These are phyloP conservation scores for Brachymystax lenok DNA, from an alignment of 2,797 vertebrate genomes.

Conservation along the genomic window DNA sequence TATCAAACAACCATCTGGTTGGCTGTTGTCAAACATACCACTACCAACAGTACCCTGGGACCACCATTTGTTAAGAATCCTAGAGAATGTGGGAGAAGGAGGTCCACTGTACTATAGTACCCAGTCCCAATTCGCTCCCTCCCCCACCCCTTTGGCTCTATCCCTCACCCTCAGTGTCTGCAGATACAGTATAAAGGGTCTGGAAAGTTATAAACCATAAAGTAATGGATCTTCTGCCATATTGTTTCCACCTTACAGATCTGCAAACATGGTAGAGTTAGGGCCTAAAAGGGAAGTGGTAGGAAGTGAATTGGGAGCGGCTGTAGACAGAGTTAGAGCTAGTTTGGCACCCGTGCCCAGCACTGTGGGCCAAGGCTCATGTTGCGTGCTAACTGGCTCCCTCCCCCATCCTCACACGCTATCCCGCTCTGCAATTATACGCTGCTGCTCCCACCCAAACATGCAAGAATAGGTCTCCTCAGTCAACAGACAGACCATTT, in stretches of 20 bases:
- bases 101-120: not conserved
- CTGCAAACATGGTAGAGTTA: not conserved
- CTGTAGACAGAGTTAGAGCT: conserved; percentile 51
- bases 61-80: not conserved
- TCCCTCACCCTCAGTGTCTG: no score
- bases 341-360: conserved; percentile 67
- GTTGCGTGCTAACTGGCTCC: conserved; percentile 77
- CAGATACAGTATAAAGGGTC: no score
- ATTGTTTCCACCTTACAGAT: not conserved
- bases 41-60: not conserved
- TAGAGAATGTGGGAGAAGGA: not conserved
- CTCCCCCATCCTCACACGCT: conserved; percentile 73
- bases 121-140: not conserved
- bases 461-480: conserved; percentile 80
- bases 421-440: conserved; percentile 80
- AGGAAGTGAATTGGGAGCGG: conserved; percentile 65
- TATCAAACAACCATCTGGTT: conserved; percentile 70
- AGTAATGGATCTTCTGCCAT: no score
- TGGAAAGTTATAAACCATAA: no score
- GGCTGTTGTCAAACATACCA: conserved; percentile 55
- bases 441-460: conserved; percentile 77
- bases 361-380: conserved; percentile 72
- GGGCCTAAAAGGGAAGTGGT: not conserved
- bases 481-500: conserved; percentile 78
- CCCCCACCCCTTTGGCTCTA: not conserved